These are phyloP conservation scores for Drosophila erecta DNA, from an alignment of 1,140 invertebrate species.

Conservation along the genomic window DNA sequence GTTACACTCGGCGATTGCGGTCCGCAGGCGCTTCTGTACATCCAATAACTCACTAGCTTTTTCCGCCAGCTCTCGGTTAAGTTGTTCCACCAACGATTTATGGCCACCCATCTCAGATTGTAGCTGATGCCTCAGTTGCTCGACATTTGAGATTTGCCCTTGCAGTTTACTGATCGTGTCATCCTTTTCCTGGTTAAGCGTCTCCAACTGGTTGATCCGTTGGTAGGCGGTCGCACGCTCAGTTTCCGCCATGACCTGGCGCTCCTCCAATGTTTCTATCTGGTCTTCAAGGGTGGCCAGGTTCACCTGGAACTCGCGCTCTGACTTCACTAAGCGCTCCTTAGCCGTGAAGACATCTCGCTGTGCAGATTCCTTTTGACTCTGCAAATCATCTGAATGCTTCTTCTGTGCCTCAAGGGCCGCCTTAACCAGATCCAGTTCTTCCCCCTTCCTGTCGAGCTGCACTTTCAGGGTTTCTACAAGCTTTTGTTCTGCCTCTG, in stretches of 20 bases:
- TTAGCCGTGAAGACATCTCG: conserved; percentile 5
- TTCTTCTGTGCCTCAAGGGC: not conserved
- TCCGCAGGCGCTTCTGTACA: not conserved
- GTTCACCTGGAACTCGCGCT: conserved; percentile 12
- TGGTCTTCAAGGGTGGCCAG: conserved; percentile 3
- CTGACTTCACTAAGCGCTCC: conserved; percentile 3
- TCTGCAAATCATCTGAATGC: conserved; percentile 8
- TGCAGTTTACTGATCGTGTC: not conserved
- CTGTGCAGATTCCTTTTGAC: conserved; percentile 34
- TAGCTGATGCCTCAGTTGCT: conserved; percentile 49
- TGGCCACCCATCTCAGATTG: conserved; percentile 55
- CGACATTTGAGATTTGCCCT: conserved; percentile 5
- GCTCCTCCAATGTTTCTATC: conserved; percentile 1
- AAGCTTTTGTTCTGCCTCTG: not conserved
- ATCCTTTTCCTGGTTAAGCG: not conserved
- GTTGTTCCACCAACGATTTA: conserved; percentile 40
- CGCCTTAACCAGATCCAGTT: not conserved
- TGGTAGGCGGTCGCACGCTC: conserved; percentile 7
- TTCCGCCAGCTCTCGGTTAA: not conserved
- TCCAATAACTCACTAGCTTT: not conserved
- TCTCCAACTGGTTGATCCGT: conserved; percentile 18
- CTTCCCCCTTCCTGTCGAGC: not conserved
- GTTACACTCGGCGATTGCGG: not conserved
- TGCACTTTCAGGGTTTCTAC: not conserved
- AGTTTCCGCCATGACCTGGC: no score